phyloP scores from a whole-genome alignment of 2,113 vertebrate genomes.

The Todiramphus chloris region DNA sequence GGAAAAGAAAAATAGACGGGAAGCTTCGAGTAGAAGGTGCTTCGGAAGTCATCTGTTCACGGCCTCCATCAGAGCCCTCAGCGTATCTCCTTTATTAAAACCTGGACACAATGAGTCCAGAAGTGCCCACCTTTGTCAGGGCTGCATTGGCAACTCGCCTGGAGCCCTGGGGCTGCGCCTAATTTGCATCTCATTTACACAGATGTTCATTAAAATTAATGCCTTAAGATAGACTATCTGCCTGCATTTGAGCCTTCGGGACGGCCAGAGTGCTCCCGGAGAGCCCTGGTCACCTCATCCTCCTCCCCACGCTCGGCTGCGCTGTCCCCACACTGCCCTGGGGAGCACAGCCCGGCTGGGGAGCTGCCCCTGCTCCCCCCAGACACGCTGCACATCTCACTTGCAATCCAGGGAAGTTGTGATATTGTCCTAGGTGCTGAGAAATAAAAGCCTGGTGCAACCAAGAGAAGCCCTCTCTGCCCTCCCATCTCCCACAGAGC shows the following conservation, averaged over 20 bases:
- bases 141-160: background rate
- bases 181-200: constrained; percentile 64
- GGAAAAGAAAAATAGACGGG: background rate
- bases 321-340: background rate
- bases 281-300: background rate
- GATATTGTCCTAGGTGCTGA: background rate
- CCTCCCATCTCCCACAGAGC: accelerated
- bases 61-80: background rate
- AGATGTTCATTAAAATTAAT: constrained; percentile 61
- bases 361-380: background rate
- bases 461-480: background rate
- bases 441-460: background rate
- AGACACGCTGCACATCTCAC: background rate
- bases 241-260: background rate
- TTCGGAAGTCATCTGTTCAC: background rate
- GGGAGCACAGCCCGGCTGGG: background rate
- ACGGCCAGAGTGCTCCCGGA: background rate
- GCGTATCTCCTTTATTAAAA: constrained; percentile 23
- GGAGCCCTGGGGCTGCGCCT: background rate
- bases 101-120: constrained; percentile 30
- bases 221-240: constrained; percentile 47
- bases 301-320: background rate
- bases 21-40: background rate
- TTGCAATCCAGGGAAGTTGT: background rate
- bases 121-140: constrained; percentile 65